A percentile compares a stretch with the other conserved stretches of the same genome.
phyloP scores from a whole-genome alignment of 2,888 invertebrate genomes.

The Oeneis ivallda region DNA sequence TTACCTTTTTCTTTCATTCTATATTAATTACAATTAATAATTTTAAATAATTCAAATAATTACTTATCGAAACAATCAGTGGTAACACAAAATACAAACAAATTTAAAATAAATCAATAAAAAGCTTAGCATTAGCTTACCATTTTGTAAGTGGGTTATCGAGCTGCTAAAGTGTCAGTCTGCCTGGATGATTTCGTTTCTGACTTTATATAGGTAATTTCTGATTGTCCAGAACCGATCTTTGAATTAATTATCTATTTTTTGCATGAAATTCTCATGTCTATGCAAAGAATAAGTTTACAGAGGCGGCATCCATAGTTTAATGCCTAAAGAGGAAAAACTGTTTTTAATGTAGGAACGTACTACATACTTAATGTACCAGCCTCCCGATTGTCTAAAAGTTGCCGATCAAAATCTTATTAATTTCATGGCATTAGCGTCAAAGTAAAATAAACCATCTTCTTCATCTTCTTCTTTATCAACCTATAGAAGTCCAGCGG shows the following conservation, averaged over 20 bases:
- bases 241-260: constrained; percentile 12
- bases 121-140: not conserved
- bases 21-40: too few species aligned
- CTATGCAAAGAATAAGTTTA: not conserved
- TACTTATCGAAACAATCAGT: too few species aligned
- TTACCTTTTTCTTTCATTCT: too few species aligned
- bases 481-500: too few species aligned
- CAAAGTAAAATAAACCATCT: too few species aligned
- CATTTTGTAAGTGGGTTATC: constrained; percentile 7
- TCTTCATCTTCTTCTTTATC: too few species aligned
- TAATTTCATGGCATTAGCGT: too few species aligned
- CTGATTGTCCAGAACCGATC: not conserved
- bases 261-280: not conserved
- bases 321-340: not conserved
- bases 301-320: not conserved
- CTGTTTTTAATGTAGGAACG: not conserved
- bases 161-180: constrained; percentile 10
- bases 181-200: not conserved
- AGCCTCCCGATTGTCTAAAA: too few species aligned
- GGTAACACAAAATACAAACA: too few species aligned
- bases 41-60: too few species aligned
- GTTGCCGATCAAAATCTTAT: too few species aligned
- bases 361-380: too few species aligned
- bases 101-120: not conserved
- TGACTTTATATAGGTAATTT: constrained; percentile 3